Evolutionary conservation across 2,113 vertebrate genomes (phyloP), one percentile per base, ranked within the genome.

Genomic region (Cyprinodon tularosa): DNA sequence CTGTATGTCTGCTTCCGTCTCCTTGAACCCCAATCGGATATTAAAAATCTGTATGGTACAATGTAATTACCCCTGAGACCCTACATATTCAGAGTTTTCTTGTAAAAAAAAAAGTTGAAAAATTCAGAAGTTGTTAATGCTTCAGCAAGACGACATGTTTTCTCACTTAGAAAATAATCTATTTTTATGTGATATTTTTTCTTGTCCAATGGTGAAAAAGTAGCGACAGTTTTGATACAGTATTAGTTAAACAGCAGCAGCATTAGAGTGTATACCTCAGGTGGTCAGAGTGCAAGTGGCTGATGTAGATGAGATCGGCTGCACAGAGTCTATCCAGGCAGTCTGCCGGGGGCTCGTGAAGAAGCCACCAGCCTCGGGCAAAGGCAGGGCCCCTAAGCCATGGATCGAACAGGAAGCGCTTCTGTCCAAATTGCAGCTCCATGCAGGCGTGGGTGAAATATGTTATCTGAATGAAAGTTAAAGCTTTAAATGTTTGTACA

Each of bases 271-370:
- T n/a, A 22, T 91, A 95, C 95, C 94, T 96, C 72, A 96, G 93
- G 87, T 96, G 95, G 81, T 96, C 95, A 1, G 95, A 95, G 81
- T 96, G 95, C 94, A 95, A 94, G 68, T 96, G 95, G 62, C 95
- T 96, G 87, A 96, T 93, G 79, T 96, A 96, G 74, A 96, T 88
- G n/a, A 95, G 84, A 80, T 95, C 94, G 0, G 94, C 94, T 29
- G 13, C 71, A 66, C 92, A 94, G 39, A 96, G 82, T 72, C 93
- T 91, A 68, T 95, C 92, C 74, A 95, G 42, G 57, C 91, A 90
- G 36, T 95, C 93, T 1, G 84, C 75, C 0, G 95, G 95, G 20
- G 95, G 95, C 61, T 96, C 94, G 0, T 96, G 94, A 2, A 95
- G 86, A 39, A 96, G 84, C 95, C 95, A 96, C 95, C 95, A 96